phyloP scores from a whole-genome alignment of 2,888 invertebrate species.

The Drosophila infuscata region DNA sequence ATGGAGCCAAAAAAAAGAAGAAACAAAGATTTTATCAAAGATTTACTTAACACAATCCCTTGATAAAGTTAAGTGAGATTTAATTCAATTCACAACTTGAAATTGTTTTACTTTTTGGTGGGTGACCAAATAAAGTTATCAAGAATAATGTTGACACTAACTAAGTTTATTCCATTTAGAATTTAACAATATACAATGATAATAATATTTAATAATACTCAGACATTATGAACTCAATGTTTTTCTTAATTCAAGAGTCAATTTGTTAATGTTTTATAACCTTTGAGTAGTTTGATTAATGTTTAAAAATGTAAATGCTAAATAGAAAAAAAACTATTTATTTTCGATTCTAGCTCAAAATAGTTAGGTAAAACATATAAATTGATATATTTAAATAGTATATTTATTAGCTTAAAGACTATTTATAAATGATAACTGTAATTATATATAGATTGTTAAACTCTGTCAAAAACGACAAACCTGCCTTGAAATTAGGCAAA shows the following conservation, averaged over 20 bases:
- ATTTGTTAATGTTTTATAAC: no score
- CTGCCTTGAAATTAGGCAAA: slow-evolving; percentile 9
- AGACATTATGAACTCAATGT: neutral
- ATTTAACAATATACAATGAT: neutral
- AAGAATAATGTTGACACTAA: neutral
- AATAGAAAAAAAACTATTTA: no score
- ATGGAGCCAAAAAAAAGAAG: neutral
- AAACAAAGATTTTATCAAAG: slow-evolving; percentile 8
- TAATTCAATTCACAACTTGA: neutral
- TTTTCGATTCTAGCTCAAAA: neutral
- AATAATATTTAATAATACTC: neutral
- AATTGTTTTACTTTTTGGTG: neutral
- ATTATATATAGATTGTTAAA: neutral
- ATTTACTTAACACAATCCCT: neutral
- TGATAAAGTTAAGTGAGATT: slow-evolving; percentile 6
- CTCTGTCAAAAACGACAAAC: no score
- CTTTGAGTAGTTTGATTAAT: no score
- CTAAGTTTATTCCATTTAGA: neutral
- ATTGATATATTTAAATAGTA: neutral
- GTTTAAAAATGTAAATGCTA: no score
- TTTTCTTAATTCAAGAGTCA: neutral
- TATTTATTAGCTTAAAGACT: neutral
- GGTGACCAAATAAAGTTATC: neutral
- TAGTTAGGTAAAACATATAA: neutral
- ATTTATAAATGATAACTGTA: neutral